phyloP scores from a whole-genome alignment of 2,113 vertebrate species.

The Oryzias celebensis region DNA sequence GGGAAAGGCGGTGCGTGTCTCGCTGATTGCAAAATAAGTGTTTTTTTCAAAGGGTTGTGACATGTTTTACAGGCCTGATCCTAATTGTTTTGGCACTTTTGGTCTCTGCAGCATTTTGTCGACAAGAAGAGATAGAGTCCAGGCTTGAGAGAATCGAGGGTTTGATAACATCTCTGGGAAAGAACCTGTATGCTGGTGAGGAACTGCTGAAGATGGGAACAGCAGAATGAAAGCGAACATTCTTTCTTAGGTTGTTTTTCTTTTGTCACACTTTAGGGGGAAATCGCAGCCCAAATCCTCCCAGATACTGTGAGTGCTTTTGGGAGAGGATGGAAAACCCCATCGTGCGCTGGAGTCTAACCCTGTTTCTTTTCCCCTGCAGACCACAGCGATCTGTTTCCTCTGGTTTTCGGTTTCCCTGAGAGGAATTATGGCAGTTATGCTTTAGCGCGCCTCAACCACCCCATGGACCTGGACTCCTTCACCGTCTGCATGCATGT shows the following conservation, averaged over 20 bases:
- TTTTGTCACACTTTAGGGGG: constrained; percentile 35
- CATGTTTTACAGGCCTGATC: rapidly evolving
- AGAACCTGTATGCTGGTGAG: constrained; percentile 61
- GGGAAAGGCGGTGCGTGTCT: constrained; percentile 72
- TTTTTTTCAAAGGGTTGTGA: background rate
- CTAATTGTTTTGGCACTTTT: background rate
- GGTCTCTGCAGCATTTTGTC: constrained; percentile 71
- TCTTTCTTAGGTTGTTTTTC: background rate
- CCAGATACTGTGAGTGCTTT: constrained; percentile 46
- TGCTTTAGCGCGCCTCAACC: constrained; percentile 64
- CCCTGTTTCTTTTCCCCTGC: constrained; percentile 3
- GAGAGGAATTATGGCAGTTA: constrained; percentile 70
- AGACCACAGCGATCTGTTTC: constrained; percentile 63
- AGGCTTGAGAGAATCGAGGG: constrained; percentile 76
- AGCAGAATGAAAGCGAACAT: background rate
- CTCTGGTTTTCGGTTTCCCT: constrained; percentile 79
- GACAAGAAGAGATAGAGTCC: constrained; percentile 78
- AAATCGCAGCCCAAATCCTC: constrained; percentile 10
- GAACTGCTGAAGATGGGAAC: background rate
- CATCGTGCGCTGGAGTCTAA: background rate
- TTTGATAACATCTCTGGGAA: constrained; percentile 75
- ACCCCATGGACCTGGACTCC: constrained; percentile 68
- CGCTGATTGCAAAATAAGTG: constrained; percentile 1
- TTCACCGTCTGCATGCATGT: constrained; percentile 82
- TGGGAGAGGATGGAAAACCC: background rate